Conservation (phyloP, 2,797 vertebrate species). For the Gymnothorax reevesii region DNA sequence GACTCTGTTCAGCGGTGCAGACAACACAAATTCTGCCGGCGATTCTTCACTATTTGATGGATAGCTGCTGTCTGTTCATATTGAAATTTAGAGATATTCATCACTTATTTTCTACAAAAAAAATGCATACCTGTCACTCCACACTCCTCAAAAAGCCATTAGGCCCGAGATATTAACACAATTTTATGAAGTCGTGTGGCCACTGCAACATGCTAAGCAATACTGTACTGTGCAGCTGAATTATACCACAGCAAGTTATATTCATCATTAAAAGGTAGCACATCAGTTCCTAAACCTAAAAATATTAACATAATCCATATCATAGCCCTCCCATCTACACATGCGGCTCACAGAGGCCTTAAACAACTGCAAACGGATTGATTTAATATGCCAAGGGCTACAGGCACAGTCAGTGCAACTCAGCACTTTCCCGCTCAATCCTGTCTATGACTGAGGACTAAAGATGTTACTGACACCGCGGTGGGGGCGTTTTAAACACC, state of each 20-base stretch:
- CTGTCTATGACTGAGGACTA: neutral
- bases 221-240: neutral
- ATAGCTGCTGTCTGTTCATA: neutral
- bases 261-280: neutral
- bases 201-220: neutral
- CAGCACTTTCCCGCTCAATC: neutral
- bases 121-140: neutral
- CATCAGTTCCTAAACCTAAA: neutral
- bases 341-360: neutral
- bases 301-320: neutral
- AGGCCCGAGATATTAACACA: neutral
- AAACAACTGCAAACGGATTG: neutral
- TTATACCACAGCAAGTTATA: neutral
- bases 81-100: neutral
- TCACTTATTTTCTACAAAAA: neutral
- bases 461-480: slow-evolving; percentile 19
- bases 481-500: neutral
- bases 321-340: neutral
- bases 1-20: neutral
- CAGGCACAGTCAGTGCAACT: neutral
- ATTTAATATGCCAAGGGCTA: slow-evolving; percentile 7
- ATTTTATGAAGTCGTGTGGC: neutral
- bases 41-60: neutral
- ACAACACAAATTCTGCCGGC: neutral
- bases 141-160: neutral